phyloP scores from a whole-genome alignment of 1,140 invertebrate species.

The Diabrotica virgifera region DNA sequence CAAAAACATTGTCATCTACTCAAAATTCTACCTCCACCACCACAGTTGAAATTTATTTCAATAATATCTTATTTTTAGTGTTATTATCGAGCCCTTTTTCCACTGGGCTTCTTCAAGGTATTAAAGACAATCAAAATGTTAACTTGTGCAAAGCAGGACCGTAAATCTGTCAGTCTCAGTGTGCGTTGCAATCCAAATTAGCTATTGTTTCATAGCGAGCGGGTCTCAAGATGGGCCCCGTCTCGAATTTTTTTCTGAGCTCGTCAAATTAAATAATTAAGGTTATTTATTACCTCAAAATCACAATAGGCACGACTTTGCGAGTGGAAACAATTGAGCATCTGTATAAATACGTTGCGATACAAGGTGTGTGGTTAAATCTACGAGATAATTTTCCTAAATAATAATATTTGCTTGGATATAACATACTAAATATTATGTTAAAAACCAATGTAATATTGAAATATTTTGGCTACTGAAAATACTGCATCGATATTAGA shows the following conservation, averaged over 20 bases:
- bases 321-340: background rate
- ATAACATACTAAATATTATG: too few relatives aligned
- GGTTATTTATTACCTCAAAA: conserved; percentile 9
- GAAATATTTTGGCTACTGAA: too few relatives aligned
- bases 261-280: conserved; percentile 25
- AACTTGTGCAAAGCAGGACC: conserved; percentile 34
- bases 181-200: conserved; percentile 32
- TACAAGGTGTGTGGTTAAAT: too few relatives aligned
- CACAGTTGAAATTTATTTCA: conserved; percentile 10
- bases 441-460: too few relatives aligned
- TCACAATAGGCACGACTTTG: conserved; percentile 7
- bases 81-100: conserved; percentile 20
- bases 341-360: background rate
- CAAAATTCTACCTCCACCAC: background rate
- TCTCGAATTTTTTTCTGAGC: conserved; percentile 18
- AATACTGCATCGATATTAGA: too few relatives aligned
- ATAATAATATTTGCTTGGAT: too few relatives aligned
- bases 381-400: too few relatives aligned
- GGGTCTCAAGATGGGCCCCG: conserved; percentile 20
- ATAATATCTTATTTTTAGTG: conserved; percentile 18
- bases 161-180: conserved; percentile 35
- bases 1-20: background rate
- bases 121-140: conserved; percentile 41
- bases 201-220: conserved; percentile 39
- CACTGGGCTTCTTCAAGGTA: conserved; percentile 10